Percentiles rank a stretch among this genome's conserved stretches.
phyloP scores from a whole-genome alignment of 2,888 invertebrate species.

The Helobdella robusta region DNA sequence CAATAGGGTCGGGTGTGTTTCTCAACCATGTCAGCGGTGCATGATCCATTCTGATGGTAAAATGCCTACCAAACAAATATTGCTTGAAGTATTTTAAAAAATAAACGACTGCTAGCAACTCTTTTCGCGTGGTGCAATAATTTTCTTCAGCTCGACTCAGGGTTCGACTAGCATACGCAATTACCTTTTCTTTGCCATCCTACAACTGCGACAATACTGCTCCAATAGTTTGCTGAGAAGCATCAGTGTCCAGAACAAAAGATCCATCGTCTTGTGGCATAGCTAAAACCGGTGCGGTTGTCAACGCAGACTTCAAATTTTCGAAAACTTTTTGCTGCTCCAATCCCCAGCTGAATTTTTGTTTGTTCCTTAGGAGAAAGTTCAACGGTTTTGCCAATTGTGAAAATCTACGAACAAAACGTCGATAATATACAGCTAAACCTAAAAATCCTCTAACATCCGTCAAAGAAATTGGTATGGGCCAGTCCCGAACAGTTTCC shows the following conservation, averaged over 20 bases:
- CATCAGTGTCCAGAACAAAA: constrained; percentile 37
- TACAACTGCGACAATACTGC: constrained; percentile 31
- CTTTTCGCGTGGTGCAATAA: constrained; percentile 31
- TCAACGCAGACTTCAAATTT: constrained; percentile 29
- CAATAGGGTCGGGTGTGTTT: constrained; percentile 22
- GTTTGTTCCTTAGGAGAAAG: constrained; percentile 16
- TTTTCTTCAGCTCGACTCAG: constrained; percentile 25
- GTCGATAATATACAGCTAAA: constrained; percentile 13
- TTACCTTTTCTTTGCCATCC: constrained; percentile 33
- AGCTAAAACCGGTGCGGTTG: constrained; percentile 21
- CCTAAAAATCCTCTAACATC: constrained; percentile 29
- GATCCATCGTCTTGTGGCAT: constrained; percentile 28
- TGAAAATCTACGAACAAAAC: constrained; percentile 19
- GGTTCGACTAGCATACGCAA: constrained; percentile 28
- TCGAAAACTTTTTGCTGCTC: constrained; percentile 26
- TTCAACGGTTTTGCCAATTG: constrained; percentile 17
- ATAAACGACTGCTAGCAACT: constrained; percentile 33
- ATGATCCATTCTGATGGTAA: constrained; percentile 33
- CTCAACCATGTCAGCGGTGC: constrained; percentile 33
- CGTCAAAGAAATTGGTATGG: neutral
- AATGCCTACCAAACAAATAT: constrained; percentile 32
- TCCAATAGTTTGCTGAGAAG: constrained; percentile 33
- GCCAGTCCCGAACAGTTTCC: constrained; percentile 17
- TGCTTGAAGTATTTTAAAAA: constrained; percentile 31
- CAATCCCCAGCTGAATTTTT: constrained; percentile 23